Conservation (phyloP, 2,797 vertebrate species). For the Pteropus rufus region DNA sequence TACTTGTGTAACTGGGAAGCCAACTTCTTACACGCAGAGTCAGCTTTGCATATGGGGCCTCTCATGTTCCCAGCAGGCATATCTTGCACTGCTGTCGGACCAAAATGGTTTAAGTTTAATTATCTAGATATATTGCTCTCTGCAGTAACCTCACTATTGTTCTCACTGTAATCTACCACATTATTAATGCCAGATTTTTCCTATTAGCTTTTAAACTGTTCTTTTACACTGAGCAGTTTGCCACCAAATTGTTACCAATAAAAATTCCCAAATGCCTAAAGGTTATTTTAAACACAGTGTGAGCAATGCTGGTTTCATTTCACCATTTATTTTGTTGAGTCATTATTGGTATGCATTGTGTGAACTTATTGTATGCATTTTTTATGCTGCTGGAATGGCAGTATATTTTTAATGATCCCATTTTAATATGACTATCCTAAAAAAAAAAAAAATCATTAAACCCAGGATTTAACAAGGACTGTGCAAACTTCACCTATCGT, state of each 20-base stretch:
- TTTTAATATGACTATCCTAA: constrained; percentile 63
- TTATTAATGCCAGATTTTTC: constrained; percentile 78
- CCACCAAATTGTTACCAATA: constrained; percentile 67
- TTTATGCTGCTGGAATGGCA: constrained; percentile 25
- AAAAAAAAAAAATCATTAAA: constrained; percentile 69
- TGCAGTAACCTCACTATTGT: constrained; percentile 70
- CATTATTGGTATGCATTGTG: constrained; percentile 60
- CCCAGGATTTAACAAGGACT: constrained; percentile 64
- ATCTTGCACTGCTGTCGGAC: constrained; percentile 72
- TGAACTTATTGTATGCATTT: constrained; percentile 52
- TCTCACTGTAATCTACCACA: constrained; percentile 69
- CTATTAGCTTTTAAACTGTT: constrained; percentile 75
- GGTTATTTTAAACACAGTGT: constrained; percentile 75
- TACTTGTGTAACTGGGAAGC: neutral
- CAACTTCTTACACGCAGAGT: neutral
- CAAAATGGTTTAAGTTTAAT: constrained; percentile 82
- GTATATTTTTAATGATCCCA: constrained; percentile 45
- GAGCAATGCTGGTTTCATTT: constrained; percentile 69
- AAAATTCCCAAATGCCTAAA: constrained; percentile 65
- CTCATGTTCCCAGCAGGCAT: constrained; percentile 53
- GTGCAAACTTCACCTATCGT: constrained; percentile 45
- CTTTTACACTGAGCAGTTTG: constrained; percentile 63
- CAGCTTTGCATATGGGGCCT: constrained; percentile 37
- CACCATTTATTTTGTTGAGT: constrained; percentile 70
- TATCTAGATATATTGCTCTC: constrained; percentile 77